Evolutionary conservation across 2,113 vertebrate species (phyloP).

Genomic region (Pygoscelis antarcticus): DNA sequence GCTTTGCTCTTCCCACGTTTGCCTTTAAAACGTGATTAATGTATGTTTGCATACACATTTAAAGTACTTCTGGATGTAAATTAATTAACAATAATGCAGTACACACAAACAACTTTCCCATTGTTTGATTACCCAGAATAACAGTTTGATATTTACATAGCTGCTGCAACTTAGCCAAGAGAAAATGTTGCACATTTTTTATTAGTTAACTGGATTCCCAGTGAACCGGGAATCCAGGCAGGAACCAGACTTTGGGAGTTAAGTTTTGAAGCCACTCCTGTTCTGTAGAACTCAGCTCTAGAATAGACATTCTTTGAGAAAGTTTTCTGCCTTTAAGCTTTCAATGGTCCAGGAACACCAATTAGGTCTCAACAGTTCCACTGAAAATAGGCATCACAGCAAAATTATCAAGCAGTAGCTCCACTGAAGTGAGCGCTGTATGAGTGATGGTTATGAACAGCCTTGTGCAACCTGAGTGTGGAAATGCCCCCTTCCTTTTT

Average conservation of each 20-base stretch:
- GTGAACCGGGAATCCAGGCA: neutral
- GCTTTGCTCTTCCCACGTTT: conserved; percentile 45
- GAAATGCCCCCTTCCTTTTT: neutral
- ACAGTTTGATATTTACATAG: conserved; percentile 60
- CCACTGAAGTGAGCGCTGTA: rapidly evolving
- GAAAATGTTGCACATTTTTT: conserved; percentile 40
- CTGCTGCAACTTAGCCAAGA: conserved; percentile 38
- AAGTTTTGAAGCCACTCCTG: neutral
- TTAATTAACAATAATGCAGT: conserved; percentile 67
- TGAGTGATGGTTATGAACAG: neutral
- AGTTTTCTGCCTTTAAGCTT: neutral
- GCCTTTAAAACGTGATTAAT: conserved; percentile 24
- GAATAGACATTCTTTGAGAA: neutral
- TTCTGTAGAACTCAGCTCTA: neutral
- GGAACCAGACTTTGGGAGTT: neutral
- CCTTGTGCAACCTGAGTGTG: neutral
- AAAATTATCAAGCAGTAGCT: neutral
- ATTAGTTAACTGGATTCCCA: neutral
- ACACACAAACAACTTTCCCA: conserved; percentile 43
- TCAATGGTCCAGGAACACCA: neutral
- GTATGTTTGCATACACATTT: conserved; percentile 16
- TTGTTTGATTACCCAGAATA: conserved; percentile 53
- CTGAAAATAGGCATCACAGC: neutral
- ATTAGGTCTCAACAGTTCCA: neutral
- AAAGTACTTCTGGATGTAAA: conserved; percentile 53